A percentile compares a stretch with the other conserved stretches of the same genome.
These are phyloP conservation scores for Ciconia stormi DNA, from an alignment of 2,113 vertebrate genomes.

Conservation along the genomic window DNA sequence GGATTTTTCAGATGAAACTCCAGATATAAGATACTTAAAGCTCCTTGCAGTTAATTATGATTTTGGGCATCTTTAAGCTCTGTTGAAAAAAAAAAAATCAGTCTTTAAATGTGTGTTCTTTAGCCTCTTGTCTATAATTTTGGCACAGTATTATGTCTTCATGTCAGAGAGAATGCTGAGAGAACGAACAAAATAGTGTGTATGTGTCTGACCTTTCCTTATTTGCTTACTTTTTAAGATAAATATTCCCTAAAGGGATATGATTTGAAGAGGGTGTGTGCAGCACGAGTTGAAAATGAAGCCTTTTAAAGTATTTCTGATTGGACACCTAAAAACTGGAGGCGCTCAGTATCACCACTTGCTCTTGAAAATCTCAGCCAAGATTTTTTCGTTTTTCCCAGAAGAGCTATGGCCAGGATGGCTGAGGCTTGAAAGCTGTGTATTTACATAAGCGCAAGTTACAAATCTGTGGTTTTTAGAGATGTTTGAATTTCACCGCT, in stretches of 20 bases:
- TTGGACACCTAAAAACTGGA: conserved; percentile 26
- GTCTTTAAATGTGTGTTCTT: background rate
- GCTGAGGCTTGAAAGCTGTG: conserved; percentile 51
- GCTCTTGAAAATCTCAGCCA: conserved; percentile 41
- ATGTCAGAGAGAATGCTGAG: background rate
- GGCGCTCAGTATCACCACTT: background rate
- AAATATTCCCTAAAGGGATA: conserved; percentile 67
- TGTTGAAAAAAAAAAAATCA: background rate
- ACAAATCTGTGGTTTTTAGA: conserved; percentile 73
- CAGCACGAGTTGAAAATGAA: conserved; percentile 1
- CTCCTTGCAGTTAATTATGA: background rate
- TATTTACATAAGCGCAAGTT: conserved; percentile 77
- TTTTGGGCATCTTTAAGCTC: background rate
- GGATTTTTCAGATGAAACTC: background rate
- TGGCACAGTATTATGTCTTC: background rate
- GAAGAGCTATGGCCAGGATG: conserved; percentile 35
- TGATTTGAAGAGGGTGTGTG: conserved; percentile 19
- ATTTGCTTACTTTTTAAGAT: conserved; percentile 23
- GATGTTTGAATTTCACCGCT: conserved; percentile 73
- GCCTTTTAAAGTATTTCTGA: conserved; percentile 15
- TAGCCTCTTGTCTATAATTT: background rate
- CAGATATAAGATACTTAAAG: background rate
- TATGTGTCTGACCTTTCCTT: background rate
- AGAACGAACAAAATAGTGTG: background rate
- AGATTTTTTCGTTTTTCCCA: conserved; percentile 49